Evolutionary conservation across 2,113 vertebrate genomes (phyloP).

Genomic region (Ellobius talpinus): DNA sequence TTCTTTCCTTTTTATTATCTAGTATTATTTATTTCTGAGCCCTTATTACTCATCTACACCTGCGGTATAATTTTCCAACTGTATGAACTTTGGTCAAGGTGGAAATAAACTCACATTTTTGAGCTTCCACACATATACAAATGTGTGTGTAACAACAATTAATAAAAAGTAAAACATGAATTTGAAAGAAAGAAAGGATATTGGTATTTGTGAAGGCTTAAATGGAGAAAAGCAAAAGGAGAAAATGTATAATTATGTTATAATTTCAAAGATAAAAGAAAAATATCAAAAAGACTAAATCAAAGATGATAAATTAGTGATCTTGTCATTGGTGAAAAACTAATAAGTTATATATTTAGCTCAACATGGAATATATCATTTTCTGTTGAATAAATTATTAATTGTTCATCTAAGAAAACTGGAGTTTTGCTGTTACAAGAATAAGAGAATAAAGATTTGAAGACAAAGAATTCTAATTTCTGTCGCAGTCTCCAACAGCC

Average conservation of each 20-base stretch:
- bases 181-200: background rate
- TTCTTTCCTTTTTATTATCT: too few relatives aligned
- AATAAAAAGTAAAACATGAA: background rate
- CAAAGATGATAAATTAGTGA: background rate
- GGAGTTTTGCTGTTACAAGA: background rate
- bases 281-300: background rate
- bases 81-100: too few relatives aligned
- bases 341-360: background rate
- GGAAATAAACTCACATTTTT: too few relatives aligned
- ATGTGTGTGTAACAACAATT: background rate
- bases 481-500: background rate
- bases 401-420: background rate
- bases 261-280: background rate
- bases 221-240: background rate
- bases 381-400: background rate
- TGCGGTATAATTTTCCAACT: too few relatives aligned
- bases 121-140: background rate
- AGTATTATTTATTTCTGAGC: too few relatives aligned
- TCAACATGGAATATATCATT: background rate
- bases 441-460: background rate
- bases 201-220: background rate
- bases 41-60: too few relatives aligned
- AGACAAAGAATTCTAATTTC: background rate
- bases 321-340: background rate
- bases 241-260: background rate